These are phyloP conservation scores for Helleia helle DNA, from an alignment of 2,888 invertebrate genomes.

Conservation along the genomic window DNA sequence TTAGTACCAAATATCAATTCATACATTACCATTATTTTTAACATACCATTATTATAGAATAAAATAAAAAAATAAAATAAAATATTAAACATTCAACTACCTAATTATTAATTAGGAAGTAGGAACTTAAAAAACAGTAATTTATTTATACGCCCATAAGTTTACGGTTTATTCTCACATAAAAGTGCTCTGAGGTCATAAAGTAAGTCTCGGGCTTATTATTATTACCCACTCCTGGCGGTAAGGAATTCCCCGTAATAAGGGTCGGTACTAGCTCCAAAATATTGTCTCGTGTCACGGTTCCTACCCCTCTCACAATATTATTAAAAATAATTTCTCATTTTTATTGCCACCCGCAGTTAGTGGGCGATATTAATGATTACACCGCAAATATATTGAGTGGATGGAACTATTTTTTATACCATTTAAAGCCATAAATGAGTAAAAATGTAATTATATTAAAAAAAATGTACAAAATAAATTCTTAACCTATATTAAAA, in stretches of 20 bases:
- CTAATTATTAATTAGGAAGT: too few species aligned
- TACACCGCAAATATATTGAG: constrained; percentile 15
- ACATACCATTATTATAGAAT: too few species aligned
- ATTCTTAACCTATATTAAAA: too few species aligned
- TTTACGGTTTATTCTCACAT: constrained; percentile 39
- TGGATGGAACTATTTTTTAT: background rate
- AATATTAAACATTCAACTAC: too few species aligned
- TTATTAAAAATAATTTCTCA: constrained; percentile 75
- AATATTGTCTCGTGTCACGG: constrained; percentile 53
- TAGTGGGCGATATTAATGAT: constrained; percentile 42
- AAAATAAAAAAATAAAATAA: too few species aligned
- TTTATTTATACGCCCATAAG: constrained; percentile 22
- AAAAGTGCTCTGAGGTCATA: constrained; percentile 47
- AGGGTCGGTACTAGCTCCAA: constrained; percentile 45
- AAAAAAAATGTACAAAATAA: too few species aligned
- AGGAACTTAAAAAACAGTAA: too few species aligned
- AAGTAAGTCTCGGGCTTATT: constrained; percentile 50
- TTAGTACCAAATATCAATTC: too few species aligned
- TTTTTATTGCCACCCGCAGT: constrained; percentile 52
- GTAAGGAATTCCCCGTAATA: constrained; percentile 57
- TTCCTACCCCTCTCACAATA: constrained; percentile 36
- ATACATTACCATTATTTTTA: too few species aligned
- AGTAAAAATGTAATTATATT: too few species aligned
- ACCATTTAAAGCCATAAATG: too few species aligned
- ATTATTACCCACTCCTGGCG: constrained; percentile 46